A percentile compares a stretch with the other conserved stretches of the same genome.
These are phyloP conservation scores for Lepidocyrtinus sp. DNA, from an alignment of 2,888 invertebrate genomes.

Conservation along the genomic window DNA sequence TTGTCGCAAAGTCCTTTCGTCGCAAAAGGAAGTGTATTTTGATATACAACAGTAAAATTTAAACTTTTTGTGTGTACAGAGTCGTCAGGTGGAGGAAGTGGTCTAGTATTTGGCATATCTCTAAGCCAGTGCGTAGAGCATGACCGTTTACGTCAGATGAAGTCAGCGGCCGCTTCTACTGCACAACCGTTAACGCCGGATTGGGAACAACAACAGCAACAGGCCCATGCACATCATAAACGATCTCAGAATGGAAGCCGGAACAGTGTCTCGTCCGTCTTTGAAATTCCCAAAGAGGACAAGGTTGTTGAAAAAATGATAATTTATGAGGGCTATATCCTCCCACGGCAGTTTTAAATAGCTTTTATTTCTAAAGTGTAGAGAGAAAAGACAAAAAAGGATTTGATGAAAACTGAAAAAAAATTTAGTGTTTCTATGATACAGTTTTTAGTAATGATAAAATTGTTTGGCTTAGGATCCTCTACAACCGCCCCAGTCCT, in stretches of 20 bases:
- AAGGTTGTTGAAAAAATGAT: constrained; percentile 32
- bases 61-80: constrained; percentile 30
- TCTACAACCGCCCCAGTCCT: constrained; percentile 18
- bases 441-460: not conserved
- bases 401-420: not conserved
- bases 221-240: constrained; percentile 43
- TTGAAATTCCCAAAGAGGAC: constrained; percentile 56
- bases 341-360: not conserved
- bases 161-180: constrained; percentile 61
- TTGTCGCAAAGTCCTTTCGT: not conserved
- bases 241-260: constrained; percentile 67
- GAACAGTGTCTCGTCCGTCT: constrained; percentile 60
- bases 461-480: constrained; percentile 32
- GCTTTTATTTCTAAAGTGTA: no score
- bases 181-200: constrained; percentile 46
- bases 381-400: no score
- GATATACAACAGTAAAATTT: no score
- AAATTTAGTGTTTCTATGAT: not conserved
- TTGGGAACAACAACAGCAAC: constrained; percentile 53
- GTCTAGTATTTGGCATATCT: constrained; percentile 89
- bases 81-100: constrained; percentile 71
- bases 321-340: not conserved
- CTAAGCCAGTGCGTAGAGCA: constrained; percentile 88
- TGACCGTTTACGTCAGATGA: constrained; percentile 77
- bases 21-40: not conserved